phyloP scores from a whole-genome alignment of 2,888 invertebrate genomes.

The Tineola bisselliella region DNA sequence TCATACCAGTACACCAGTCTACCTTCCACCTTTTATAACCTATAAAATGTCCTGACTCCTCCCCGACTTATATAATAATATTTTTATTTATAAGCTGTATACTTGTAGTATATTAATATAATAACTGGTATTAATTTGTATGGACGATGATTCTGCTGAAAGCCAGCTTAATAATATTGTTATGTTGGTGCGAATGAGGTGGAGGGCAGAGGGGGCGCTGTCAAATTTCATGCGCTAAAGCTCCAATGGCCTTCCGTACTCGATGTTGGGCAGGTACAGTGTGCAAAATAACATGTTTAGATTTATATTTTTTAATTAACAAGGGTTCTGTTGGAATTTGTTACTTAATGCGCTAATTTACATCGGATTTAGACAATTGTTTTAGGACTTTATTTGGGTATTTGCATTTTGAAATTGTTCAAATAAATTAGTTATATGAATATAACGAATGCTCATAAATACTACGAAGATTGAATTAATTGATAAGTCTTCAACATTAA shows the following conservation, averaged over 20 bases:
- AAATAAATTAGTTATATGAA: too few relatives aligned
- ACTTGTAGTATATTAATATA: not conserved
- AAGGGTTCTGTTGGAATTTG: not conserved
- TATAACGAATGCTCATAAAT: too few relatives aligned
- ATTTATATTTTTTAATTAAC: not conserved
- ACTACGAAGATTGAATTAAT: too few relatives aligned
- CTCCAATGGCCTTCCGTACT: conserved; percentile 36
- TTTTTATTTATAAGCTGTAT: not conserved
- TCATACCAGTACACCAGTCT: too few relatives aligned
- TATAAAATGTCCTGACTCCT: too few relatives aligned
- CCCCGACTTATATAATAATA: not conserved
- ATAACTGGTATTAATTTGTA: conserved; percentile 39
- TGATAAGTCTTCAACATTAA: too few relatives aligned
- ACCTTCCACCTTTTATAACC: too few relatives aligned
- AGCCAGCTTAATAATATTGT: conserved; percentile 37
- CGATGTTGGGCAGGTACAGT: conserved; percentile 35
- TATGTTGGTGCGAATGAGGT: conserved; percentile 16
- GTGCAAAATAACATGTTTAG: not conserved
- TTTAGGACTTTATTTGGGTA: too few relatives aligned
- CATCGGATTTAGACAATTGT: not conserved
- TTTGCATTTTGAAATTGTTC: too few relatives aligned
- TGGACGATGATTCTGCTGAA: conserved; percentile 25
- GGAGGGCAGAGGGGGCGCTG: conserved; percentile 26
- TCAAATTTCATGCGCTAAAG: conserved; percentile 55
- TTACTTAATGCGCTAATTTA: not conserved